Evolutionary conservation across 2,113 vertebrate genomes (phyloP), one percentile per base, ranked within the genome.

Genomic region (Apeltes quadracus): DNA sequence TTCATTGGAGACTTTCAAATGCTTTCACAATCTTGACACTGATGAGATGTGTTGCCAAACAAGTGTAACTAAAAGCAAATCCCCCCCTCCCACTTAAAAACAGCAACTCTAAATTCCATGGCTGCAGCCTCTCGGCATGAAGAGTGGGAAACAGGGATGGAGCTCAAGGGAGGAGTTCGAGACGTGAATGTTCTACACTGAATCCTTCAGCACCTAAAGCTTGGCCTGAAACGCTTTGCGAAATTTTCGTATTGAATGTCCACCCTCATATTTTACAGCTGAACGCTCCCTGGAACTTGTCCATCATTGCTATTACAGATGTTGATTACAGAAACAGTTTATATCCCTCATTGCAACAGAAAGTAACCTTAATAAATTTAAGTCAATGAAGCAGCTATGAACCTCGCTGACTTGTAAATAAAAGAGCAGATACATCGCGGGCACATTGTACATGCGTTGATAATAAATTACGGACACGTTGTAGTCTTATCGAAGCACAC

Each of bases 21-120:
- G 48, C 72, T 88, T 87, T 83, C 73, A 72, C 82, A 87, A 61
- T 78, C 78, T 62, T 69, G 75, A 75, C 67, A 80, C 70, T 85
- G 71, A 63, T 79, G 61, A 76, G 64, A 77, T 81, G 73, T 84
- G 78, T 83, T 87, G 87, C 85, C 89, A 91, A 88, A 91, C 81
- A 66, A 88, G 80, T 82, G 76, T 61, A 87, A 79, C 85, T 81
- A 84, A 87, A 88, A 82, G 72, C 62, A 69, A 56, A 51, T 51
- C 69, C 56, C 8, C 18, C 18, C 55, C 50, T 57, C 50, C 12
- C 44, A 18, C 16, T 39, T 29, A 72, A 73, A 70, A 72, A 71
- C 72, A 83, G 69, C 80, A 71, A 70, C 48, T 54, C 66, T 65
- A 69, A 84, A 90, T 83, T 87, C 75, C 85, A 79, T 75, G 78